A percentile compares a stretch with the other conserved stretches of the same genome.
These are phyloP conservation scores for Kryptolebias ocellatus DNA, from an alignment of 2,797 vertebrate species.

Conservation along the genomic window DNA sequence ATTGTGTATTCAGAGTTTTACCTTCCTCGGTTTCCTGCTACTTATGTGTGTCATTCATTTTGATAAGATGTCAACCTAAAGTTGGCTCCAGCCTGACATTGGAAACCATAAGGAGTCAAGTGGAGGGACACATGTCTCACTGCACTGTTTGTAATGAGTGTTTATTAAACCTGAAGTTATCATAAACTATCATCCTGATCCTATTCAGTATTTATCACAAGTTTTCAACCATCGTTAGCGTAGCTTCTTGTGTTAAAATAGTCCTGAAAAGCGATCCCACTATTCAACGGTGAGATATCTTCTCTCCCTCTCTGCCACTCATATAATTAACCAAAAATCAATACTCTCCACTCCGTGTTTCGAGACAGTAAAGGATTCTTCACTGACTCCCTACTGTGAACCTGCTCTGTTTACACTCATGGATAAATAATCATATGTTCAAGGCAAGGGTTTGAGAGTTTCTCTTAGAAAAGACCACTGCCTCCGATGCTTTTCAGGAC, in stretches of 20 bases:
- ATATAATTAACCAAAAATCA: constrained; percentile 47
- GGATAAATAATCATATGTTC: constrained; percentile 21
- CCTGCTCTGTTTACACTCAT: not conserved
- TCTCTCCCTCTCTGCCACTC: not conserved
- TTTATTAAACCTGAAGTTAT: not conserved
- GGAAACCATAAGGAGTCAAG: constrained; percentile 8
- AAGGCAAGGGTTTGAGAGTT: constrained; percentile 13
- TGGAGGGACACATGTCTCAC: not conserved
- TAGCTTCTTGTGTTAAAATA: not conserved
- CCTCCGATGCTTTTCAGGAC: not conserved
- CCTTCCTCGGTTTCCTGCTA: constrained; percentile 1
- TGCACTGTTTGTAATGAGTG: not conserved
- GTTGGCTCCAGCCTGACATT: constrained; percentile 20
- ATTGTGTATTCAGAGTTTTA: not conserved
- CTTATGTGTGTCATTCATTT: constrained; percentile 24
- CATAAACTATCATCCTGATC: not conserved
- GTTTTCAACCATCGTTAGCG: not conserved
- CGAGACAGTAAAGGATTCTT: not conserved
- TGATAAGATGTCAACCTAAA: constrained; percentile 37
- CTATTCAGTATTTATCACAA: not conserved
- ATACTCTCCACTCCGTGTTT: constrained; percentile 29
- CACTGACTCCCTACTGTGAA: constrained; percentile 4
- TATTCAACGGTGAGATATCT: constrained; percentile 9
- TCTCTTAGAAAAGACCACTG: constrained; percentile 18
- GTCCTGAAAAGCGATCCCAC: not conserved